phyloP scores from a whole-genome alignment of 2,113 vertebrate species.

The Erythrocercus mccallii region DNA sequence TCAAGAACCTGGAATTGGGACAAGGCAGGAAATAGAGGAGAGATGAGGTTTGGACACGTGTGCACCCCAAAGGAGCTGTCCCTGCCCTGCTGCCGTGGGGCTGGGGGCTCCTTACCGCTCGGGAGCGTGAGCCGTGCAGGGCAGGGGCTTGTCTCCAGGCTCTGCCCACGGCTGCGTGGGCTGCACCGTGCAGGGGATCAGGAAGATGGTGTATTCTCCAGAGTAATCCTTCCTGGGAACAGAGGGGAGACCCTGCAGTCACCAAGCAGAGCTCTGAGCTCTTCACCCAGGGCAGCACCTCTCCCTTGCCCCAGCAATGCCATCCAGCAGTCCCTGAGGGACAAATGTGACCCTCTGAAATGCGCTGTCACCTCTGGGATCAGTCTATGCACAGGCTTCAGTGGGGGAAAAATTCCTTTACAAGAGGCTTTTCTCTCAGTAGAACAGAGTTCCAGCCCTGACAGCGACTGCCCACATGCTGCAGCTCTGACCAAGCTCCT shows the following conservation, averaged over 20 bases:
- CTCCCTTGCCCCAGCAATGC: not conserved
- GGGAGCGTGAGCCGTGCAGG: slow-evolving; percentile 92
- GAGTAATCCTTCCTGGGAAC: slow-evolving; percentile 7
- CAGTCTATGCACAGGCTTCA: not conserved
- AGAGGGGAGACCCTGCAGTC: not conserved
- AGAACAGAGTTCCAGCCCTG: not conserved
- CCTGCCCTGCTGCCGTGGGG: fast-evolving
- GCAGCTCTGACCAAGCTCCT: not conserved
- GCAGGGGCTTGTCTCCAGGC: slow-evolving; percentile 89
- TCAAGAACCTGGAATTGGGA: slow-evolving; percentile 80
- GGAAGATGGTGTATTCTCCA: slow-evolving; percentile 54
- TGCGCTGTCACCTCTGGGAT: not conserved
- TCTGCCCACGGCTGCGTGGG: slow-evolving; percentile 94
- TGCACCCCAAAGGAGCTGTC: not conserved
- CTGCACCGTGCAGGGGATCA: slow-evolving; percentile 95
- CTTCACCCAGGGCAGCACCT: not conserved
- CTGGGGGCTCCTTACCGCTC: slow-evolving; percentile 79
- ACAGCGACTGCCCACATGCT: not conserved
- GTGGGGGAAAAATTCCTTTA: not conserved
- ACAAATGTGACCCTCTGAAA: not conserved
- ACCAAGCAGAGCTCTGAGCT: not conserved
- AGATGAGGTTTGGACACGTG: fast-evolving
- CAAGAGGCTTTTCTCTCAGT: not conserved
- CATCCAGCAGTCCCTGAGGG: not conserved
- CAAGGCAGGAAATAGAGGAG: not conserved